phyloP scores from a whole-genome alignment of 2,797 vertebrate species.

The Myiothlypis chrysogaster region DNA sequence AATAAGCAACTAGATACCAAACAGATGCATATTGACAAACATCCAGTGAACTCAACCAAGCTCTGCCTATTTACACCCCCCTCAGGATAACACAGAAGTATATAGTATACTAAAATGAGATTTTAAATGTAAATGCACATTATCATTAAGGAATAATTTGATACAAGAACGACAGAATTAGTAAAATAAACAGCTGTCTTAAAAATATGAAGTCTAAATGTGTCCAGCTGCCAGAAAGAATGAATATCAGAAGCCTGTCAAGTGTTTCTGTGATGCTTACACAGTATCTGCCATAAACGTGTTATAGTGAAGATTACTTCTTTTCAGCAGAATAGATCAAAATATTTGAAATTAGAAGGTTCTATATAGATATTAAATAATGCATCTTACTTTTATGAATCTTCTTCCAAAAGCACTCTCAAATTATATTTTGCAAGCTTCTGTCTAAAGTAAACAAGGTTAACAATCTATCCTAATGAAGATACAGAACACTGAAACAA shows the following conservation, averaged over 20 bases:
- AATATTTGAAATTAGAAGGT: background rate
- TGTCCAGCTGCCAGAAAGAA: slow-evolving; percentile 8
- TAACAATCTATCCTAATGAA: background rate
- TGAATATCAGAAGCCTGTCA: background rate
- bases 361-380: background rate
- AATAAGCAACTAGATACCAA: background rate
- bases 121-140: slow-evolving; percentile 39
- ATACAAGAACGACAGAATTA: background rate
- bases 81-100: background rate
- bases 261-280: background rate
- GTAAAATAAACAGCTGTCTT: slow-evolving; percentile 25
- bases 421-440: background rate
- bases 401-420: background rate
- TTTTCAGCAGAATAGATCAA: background rate
- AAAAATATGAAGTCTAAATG: slow-evolving; percentile 25
- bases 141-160: slow-evolving; percentile 30
- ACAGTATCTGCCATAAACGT: background rate
- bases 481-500: background rate
- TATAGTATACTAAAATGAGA: slow-evolving; percentile 7
- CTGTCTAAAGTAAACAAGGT: background rate
- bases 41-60: background rate
- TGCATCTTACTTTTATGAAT: background rate
- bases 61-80: background rate
- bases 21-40: background rate
- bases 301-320: background rate